phyloP scores from a whole-genome alignment of 2,113 vertebrate species.

The Progne subis region DNA sequence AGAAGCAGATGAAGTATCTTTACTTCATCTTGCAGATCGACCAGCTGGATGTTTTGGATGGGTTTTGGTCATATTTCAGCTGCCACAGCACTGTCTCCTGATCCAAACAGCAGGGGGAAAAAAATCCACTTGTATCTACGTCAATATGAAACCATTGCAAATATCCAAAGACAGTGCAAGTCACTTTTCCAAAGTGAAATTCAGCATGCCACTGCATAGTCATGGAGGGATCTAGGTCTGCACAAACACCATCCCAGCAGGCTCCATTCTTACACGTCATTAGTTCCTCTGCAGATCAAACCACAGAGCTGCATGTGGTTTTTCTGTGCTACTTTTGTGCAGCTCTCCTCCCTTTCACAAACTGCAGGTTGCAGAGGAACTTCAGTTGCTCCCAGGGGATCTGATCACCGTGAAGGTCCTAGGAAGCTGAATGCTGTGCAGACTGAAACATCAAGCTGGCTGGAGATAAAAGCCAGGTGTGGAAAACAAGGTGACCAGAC shows the following conservation, averaged over 20 bases:
- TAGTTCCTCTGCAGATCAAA: background rate
- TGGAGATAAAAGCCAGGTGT: background rate
- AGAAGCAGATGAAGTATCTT: background rate
- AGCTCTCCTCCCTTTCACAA: background rate
- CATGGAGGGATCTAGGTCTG: background rate
- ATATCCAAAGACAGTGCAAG: background rate
- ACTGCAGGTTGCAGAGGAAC: background rate
- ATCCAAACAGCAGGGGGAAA: background rate
- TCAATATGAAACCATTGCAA: background rate
- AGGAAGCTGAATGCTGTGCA: background rate
- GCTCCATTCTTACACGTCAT: background rate
- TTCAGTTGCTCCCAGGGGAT: background rate
- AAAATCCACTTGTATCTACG: background rate
- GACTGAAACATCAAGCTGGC: background rate
- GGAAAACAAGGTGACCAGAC: background rate
- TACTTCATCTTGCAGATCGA: background rate
- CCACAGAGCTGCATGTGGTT: rapidly evolving
- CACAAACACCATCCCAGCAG: background rate
- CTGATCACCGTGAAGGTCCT: background rate
- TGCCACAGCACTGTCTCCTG: background rate
- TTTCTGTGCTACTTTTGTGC: background rate
- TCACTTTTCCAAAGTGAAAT: background rate
- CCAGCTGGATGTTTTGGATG: background rate
- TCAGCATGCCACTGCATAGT: background rate
- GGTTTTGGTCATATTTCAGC: background rate